A percentile compares a stretch with the other conserved stretches of the same genome.
Evolutionary conservation across 2,113 vertebrate genomes (phyloP).

Genomic region (Campylorhamphus procurvoides): DNA sequence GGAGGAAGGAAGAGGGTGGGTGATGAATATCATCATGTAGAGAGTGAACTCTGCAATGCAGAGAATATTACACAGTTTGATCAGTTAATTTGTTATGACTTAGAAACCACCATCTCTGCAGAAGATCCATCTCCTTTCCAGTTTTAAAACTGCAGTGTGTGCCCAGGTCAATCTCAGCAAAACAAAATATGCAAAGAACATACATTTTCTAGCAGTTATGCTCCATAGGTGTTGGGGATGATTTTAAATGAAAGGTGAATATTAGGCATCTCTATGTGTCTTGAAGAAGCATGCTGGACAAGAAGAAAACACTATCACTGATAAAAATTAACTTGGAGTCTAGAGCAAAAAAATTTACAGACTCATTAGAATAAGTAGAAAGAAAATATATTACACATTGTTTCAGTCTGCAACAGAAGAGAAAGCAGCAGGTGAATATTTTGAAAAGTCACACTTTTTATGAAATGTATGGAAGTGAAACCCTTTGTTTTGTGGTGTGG

Average conservation of each 20-base stretch:
- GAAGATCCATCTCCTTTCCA: background rate
- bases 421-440: background rate
- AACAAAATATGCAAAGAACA: background rate
- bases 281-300: background rate
- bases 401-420: background rate
- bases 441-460: background rate
- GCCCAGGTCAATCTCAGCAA: background rate
- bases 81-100: background rate
- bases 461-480: background rate
- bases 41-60: background rate
- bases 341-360: background rate
- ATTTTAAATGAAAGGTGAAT: background rate
- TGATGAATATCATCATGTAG: constrained; percentile 18
- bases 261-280: background rate
- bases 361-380: background rate
- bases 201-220: background rate
- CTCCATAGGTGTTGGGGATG: background rate
- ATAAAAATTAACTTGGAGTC: background rate
- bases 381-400: background rate
- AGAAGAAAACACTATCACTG: background rate
- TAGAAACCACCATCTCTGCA: background rate
- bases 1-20: constrained; percentile 60
- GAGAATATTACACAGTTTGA: background rate
- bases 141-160: background rate
- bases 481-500: background rate